Percentiles rank a stretch among this genome's conserved stretches.
Evolutionary conservation across 2,888 invertebrate species (phyloP).

Genomic region (Spilosoma lubricipeda): DNA sequence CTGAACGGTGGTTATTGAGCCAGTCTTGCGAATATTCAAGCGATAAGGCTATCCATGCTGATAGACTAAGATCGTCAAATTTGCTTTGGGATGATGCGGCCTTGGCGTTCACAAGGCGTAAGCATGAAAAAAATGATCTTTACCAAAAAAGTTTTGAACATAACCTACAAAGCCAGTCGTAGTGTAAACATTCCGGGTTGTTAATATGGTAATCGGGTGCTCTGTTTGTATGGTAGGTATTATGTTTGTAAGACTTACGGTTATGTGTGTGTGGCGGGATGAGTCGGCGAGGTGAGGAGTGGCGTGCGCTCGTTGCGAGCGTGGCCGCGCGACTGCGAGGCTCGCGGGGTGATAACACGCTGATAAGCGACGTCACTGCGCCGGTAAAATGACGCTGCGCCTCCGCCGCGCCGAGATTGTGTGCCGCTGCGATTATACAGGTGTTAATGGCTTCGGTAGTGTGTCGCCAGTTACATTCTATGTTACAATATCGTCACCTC

Average conservation of each 20-base stretch:
- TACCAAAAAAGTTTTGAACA: constrained; percentile 11
- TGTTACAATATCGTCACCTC: constrained; percentile 10
- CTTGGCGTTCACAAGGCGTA: constrained; percentile 60
- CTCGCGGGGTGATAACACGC: constrained; percentile 79
- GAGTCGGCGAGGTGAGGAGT: constrained; percentile 34
- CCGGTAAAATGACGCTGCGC: constrained; percentile 54
- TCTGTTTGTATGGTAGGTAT: constrained; percentile 10
- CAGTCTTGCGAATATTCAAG: constrained; percentile 39
- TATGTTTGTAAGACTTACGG: constrained; percentile 36
- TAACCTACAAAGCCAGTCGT: constrained; percentile 3
- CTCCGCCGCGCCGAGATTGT: constrained; percentile 12
- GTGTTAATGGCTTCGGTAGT: constrained; percentile 12
- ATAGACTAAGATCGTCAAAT: constrained; percentile 76
- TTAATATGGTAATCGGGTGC: neutral
- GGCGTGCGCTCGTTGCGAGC: constrained; percentile 67
- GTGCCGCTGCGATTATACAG: constrained; percentile 14
- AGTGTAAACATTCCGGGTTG: neutral
- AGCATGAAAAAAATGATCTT: constrained; percentile 27
- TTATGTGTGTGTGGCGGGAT: constrained; percentile 28
- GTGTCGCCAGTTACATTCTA: constrained; percentile 9
- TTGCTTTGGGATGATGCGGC: constrained; percentile 70
- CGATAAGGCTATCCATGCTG: constrained; percentile 72
- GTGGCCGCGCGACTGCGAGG: constrained; percentile 78
- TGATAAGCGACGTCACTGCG: constrained; percentile 74
- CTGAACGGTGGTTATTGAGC: constrained; percentile 46